Evolutionary conservation across 2,797 vertebrate genomes (phyloP).

Genomic region (Sebastes dallii): DNA sequence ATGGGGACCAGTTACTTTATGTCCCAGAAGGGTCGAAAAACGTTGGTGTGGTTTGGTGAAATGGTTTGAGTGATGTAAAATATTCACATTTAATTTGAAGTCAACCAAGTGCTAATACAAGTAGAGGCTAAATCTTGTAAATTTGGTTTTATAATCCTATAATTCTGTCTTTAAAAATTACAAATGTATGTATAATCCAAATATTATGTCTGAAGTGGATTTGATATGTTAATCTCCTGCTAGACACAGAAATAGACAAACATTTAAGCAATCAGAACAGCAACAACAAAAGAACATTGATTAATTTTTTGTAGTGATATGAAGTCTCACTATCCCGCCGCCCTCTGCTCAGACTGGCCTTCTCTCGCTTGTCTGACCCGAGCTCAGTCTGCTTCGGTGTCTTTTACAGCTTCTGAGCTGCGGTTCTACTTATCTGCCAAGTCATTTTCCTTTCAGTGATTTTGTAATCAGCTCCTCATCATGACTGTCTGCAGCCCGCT

Average conservation of each 20-base stretch:
- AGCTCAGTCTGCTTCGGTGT: background rate
- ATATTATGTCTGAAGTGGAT: background rate
- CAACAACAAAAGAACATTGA: background rate
- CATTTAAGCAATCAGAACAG: background rate
- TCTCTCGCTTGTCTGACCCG: background rate
- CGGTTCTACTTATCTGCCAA: conserved; percentile 46
- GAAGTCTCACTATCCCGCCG: background rate
- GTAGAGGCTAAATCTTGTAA: no score
- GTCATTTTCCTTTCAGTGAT: conserved; percentile 65
- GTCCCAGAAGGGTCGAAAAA: background rate
- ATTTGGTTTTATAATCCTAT: no score
- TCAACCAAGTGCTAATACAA: no score
- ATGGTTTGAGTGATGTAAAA: background rate
- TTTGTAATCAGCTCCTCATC: conserved; percentile 71
- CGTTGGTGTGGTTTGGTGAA: no score
- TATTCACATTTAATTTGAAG: background rate
- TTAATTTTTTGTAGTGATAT: background rate
- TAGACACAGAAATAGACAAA: no score
- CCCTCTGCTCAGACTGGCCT: background rate
- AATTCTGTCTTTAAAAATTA: background rate
- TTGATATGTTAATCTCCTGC: background rate
- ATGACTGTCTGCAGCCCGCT: conserved; percentile 40
- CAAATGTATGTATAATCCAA: background rate
- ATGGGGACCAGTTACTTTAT: background rate
- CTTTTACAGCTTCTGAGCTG: conserved; percentile 30